Base-by-base conservation (phyloP, 2,797 vertebrate species). In the Sphenodon punctatus region DNA sequence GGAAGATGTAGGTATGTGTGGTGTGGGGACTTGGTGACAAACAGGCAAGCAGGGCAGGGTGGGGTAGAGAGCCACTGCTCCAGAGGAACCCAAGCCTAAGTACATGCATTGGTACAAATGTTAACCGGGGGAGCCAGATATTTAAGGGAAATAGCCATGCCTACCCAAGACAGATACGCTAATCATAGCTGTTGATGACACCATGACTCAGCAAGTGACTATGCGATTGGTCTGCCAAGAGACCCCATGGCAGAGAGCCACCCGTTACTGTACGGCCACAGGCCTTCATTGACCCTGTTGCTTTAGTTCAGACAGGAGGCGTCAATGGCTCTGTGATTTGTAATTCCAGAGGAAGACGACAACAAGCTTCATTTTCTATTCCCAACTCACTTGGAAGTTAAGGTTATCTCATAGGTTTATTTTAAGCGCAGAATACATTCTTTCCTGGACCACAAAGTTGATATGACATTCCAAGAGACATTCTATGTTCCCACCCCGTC, bases 111-210 rank as follows among this genome's bases (percentile, higher is more conserved):
- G 75, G 49, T 71, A 85, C 66, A 77, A 89, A 59, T 46, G 36
- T 67, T 84, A 85, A 56, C 69, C 58, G 60, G 83, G 73, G 2
- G 10, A 86, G 59, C 66, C 84, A 85, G 78, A 90, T 90, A 93
- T 93, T 92, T 85, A 80, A 86, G 93, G 95, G 94, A 94, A 95
- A 93, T 85, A 94, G 74, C 91, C 93, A 42, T 43, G 75, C 59
- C 80, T 84, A n/a, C 84, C 75, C 72, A 55, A 72, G 73, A 87
- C 3, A 77, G 61, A 88, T 88, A 84, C 67, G 32, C 75, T 61
- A 49, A 82, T 55, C 80, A 80, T 38, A 80, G 70, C 70, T 80
- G 61, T 36, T 58, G 81, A 80, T 56, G 88, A 83, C 83, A 80
- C 75, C 92, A 85, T 89, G 94, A 95, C 85, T 94, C 94, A 94